Base-by-base conservation (phyloP, 2,888 invertebrate genomes). In the Eupsilia transversa region DNA sequence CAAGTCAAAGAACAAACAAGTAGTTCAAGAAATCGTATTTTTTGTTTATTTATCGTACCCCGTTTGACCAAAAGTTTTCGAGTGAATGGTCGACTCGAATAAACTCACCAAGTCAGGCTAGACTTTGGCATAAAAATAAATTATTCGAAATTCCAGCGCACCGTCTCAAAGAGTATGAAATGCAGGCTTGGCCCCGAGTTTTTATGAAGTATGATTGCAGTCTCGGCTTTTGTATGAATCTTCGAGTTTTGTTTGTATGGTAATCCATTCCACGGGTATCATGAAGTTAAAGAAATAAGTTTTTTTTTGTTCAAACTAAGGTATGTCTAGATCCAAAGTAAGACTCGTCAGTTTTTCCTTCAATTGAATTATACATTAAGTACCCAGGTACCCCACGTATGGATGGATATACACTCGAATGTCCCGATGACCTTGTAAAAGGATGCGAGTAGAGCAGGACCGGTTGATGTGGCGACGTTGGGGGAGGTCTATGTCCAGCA, bases 81-180 rank as follows among this genome's bases (percentile, higher is more conserved):
- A 68, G 56, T 57, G 67, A 77, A 80, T 83, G 77, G 84, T 49
- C 56, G 88, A 90, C 90, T 90, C 87, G 86, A 81, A 84, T 91
- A 90, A 85, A 91, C 89, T 80, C 59, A 54, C 72, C 71, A 82
- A 85, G 82, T 82, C 69, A 81, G 77, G 73, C 86, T 87, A 87
- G 59, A 60, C 52, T 83, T 59, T 85, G 88, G 88, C 86, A 89
- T 88, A 91, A 90, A 91, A 93, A 91, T 91, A 90, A 92, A 91
- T 91, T 92, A 91, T 92, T 88, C 87, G 84, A 80, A 77, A 90
- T 89, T 80, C 90, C 90, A 60, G 74, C 64, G 70, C 91, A 70
- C 64, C 54, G 54, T 69, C 65, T 72, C 70, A 71, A 68, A 80
- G 74, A 69, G 33, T 78, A 74, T 71, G 69, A 74, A 78, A 83